Evolutionary conservation across 1,140 invertebrate genomes (phyloP).

Genomic region (Procambarus clarkii): DNA sequence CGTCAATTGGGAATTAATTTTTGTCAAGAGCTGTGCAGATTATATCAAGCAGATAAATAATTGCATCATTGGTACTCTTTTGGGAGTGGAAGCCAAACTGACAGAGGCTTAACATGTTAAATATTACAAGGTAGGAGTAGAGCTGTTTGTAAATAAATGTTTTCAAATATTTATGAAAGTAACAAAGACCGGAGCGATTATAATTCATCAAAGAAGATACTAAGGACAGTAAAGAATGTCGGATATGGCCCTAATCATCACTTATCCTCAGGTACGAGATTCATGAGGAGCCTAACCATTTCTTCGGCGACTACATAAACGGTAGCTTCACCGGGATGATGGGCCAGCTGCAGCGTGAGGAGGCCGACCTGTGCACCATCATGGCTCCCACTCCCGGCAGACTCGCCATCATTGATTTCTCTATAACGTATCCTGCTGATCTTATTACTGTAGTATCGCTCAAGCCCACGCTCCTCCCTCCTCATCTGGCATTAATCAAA

Average conservation of each 20-base stretch:
- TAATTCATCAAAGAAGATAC: not conserved
- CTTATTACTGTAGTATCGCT: not conserved
- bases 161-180: too few species aligned
- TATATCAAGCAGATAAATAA: too few species aligned
- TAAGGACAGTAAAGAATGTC: not conserved
- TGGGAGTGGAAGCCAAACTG: too few species aligned
- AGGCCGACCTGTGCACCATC: constrained; percentile 7
- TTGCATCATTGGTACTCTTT: too few species aligned
- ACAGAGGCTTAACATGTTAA: too few species aligned
- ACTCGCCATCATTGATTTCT: not conserved
- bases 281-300: not conserved
- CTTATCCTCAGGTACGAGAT: not conserved
- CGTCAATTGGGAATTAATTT: too few species aligned
- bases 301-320: not conserved
- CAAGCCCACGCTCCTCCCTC: constrained; percentile 10
- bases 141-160: too few species aligned
- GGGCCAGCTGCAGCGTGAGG: not conserved
- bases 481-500: not conserved
- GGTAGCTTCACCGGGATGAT: not conserved
- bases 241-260: not conserved
- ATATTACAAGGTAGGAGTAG: too few species aligned
- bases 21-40: too few species aligned
- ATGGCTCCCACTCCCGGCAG: not conserved
- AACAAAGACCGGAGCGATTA: not conserved
- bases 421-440: not conserved